phyloP scores from a whole-genome alignment of 2,113 vertebrate genomes.

The Dipodomys merriami region DNA sequence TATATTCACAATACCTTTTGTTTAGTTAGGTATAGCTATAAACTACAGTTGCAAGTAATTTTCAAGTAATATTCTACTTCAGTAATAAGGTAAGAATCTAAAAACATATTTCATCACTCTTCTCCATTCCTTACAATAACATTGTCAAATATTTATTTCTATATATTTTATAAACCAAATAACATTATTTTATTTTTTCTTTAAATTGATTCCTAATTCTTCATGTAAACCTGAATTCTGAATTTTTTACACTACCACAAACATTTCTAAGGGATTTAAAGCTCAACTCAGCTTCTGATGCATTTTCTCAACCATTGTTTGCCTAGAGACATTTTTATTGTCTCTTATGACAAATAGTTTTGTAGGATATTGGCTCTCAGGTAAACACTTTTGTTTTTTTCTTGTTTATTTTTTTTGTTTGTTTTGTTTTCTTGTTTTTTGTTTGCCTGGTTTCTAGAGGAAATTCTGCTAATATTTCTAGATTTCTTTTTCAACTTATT shows the following conservation, averaged over 20 bases:
- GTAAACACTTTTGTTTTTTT: neutral
- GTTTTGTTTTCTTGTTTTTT: neutral
- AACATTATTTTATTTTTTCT: neutral
- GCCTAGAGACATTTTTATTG: neutral
- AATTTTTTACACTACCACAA: too few relatives aligned
- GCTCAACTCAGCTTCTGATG: neutral
- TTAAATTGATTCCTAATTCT: neutral
- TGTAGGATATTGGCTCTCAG: neutral
- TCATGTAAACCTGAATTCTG: too few relatives aligned
- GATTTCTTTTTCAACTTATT: too few relatives aligned
- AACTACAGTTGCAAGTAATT: neutral
- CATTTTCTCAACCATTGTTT: neutral
- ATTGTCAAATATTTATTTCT: neutral
- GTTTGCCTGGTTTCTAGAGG: neutral
- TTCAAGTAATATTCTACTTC: neutral
- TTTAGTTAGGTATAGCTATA: neutral
- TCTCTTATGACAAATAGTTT: neutral
- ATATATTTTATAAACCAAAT: neutral
- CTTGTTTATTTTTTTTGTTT: too few relatives aligned
- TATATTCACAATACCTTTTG: neutral
- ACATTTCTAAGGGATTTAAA: neutral
- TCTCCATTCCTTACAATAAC: neutral
- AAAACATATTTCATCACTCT: neutral
- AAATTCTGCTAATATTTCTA: neutral
- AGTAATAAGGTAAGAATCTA: neutral